Conservation (phyloP, 2,888 invertebrate genomes). For the Cloeon dipterum region DNA sequence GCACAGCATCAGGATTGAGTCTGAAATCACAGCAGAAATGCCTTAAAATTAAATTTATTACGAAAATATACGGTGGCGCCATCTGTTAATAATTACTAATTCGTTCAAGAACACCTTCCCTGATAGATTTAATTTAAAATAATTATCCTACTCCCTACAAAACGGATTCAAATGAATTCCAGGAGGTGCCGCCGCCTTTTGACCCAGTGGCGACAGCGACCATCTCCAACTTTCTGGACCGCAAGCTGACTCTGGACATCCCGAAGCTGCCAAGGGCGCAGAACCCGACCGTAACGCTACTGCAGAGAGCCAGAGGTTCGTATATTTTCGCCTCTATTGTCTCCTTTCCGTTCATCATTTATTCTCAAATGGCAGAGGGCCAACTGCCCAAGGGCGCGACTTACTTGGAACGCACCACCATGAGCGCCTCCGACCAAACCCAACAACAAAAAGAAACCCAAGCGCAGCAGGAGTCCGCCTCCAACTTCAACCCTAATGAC, state of each 20-base stretch:
- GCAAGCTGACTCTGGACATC: not conserved
- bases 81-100: too few species aligned
- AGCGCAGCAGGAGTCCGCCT: not conserved
- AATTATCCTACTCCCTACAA: too few species aligned
- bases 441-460: not conserved
- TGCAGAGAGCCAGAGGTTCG: constrained; percentile 73
- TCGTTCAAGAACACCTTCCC: too few species aligned
- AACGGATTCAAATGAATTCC: too few species aligned
- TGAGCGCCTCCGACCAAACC: constrained; percentile 11
- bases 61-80: too few species aligned
- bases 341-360: constrained; percentile 1
- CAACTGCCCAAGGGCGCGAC: constrained; percentile 55
- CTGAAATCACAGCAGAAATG: too few species aligned
- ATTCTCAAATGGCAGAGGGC: constrained; percentile 37
- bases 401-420: constrained; percentile 33
- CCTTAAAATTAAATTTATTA: too few species aligned
- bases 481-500: too few species aligned
- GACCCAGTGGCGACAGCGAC: not conserved
- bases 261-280: constrained; percentile 44
- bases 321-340: constrained; percentile 6
- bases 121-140: too few species aligned
- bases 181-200: not conserved
- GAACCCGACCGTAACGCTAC: constrained; percentile 65
- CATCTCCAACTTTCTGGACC: constrained; percentile 3
- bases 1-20: too few species aligned